Base-by-base conservation (phyloP, 1,140 invertebrate species). In the Aphaenogaster floridana region DNA sequence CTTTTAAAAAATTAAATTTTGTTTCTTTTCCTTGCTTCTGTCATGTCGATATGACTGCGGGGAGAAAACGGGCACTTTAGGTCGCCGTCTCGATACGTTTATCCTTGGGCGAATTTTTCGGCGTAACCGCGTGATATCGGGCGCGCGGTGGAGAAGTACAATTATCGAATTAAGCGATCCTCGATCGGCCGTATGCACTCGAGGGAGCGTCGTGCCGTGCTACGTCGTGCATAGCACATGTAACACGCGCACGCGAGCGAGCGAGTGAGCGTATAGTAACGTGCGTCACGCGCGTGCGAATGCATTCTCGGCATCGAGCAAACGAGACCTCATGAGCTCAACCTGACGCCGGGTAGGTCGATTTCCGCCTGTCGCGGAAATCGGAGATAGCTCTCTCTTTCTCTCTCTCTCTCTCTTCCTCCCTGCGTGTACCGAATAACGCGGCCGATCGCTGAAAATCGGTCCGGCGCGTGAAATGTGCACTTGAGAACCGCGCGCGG, bases 361-460 rank as follows among this genome's bases (percentile, higher is more conserved):
- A 83, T 83, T 83, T 83, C 80, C 80, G 80, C 80, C 69, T 84
- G 80, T 84, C 80, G 80, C 80, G 76, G 88, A 48, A 88, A 87
- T 64, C 79, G 79, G 80, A 84, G 80, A 76, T 42, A 84, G 34
- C 17, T 63, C 21, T 68, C 42, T 72, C 48, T 57, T n/a, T 79
- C 50, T 77, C 21, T 45, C 39, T 45, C 39, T 59, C 11, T 78
- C n/a, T 21, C 69, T 36, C 21, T 72, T 9, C 3, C 52, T 57
- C 13, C 3, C 42, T 36, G 13, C 48, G 17, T 66, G 42, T 45
- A 39, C 17, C 78, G 48, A 81, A 81, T 71, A 81, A 80, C 48
- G 48, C 77, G 17, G 28, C 69, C 34, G 74, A 78, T 64, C 74
- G 15, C 71, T 21, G 42, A 83, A 74, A 83, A 83, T 83, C 68